Conservation (phyloP, 2,797 vertebrate genomes). For the Hypotaenidia philippensis region DNA sequence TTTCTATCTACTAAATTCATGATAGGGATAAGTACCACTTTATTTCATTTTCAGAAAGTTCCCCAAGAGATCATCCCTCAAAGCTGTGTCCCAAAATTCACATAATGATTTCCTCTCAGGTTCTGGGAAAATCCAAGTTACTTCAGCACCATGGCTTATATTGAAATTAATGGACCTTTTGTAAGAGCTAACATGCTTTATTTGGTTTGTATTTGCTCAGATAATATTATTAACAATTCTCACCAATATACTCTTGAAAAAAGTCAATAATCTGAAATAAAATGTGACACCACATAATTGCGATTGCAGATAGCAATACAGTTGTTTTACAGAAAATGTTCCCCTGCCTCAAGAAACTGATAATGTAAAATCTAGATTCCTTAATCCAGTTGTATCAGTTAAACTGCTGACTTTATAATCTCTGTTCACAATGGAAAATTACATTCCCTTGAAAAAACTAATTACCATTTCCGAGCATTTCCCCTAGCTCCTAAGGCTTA, state of each 20-base stretch:
- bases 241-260: neutral
- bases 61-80: neutral
- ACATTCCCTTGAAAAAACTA: conserved; percentile 30
- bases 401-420: conserved; percentile 41
- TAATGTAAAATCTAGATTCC: conserved; percentile 1
- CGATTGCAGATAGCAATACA: neutral
- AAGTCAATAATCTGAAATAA: conserved; percentile 10
- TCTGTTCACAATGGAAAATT: conserved; percentile 42
- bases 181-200: neutral
- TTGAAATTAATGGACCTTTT: conserved; percentile 2
- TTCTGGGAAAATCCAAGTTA: neutral
- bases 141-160: neutral
- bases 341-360: neutral
- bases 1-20: neutral
- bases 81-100: neutral
- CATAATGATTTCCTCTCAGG: neutral
- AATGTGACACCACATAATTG: conserved; percentile 15
- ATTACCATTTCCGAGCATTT: conserved; percentile 61
- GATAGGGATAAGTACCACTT: neutral
- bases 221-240: neutral
- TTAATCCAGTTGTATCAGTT: conserved; percentile 5
- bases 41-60: neutral
- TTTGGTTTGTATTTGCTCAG: neutral
- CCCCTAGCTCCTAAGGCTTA: conserved; percentile 25
- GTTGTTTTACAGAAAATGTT: neutral